Evolutionary conservation across 2,797 vertebrate species (phyloP), one percentile per base, ranked within the genome.

Genomic region (Myotis findleyi): DNA sequence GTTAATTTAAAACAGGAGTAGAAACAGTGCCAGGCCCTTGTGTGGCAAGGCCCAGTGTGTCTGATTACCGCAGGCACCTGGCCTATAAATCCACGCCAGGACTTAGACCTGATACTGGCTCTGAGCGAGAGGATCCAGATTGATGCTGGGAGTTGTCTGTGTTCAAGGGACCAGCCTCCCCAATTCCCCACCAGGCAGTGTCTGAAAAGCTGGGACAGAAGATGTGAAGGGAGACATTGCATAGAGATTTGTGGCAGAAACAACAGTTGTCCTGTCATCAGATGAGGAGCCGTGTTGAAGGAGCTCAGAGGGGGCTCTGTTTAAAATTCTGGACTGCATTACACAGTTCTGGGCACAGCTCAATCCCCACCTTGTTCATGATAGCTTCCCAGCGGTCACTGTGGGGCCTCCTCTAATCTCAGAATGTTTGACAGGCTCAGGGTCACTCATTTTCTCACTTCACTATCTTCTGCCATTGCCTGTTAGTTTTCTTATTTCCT

Each of bases 1-100:
- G 82, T 68, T 96, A 93, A 96, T 96, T 94, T 80, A 68, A 96
- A 95, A 95, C 84, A 96, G 94, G 82, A 93, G 30, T 53, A 27
- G 53, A 77, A 75, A 76, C 55, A 33, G 69, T 68, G 75, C 91
- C 92, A 72, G 69, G 85, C 20, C 72, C 33, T 69, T 36, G 55
- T 81, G 77, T 90, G 88, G 90, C 95, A 90, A 94, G 69, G 59
- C 64, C 76, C 12, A 1, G 53, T 57, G n/a, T 30, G 6, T 94
- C 87, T 96, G 91, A 72, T 57, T n/a, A 11, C 10, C 5, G 14
- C 0, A 8, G 82, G 49, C 73, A 93, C 81, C 88, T 94, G 92
- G 93, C 33, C 83, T 96, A 87, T 90, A 93, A 97, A 90, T 87
- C 30, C 59, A 59, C 1, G 2, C 68, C 44, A 47, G 85, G 13